Percentiles rank a stretch among this genome's conserved stretches.
phyloP scores from a whole-genome alignment of 2,113 vertebrate genomes.

The Gymnarchus niloticus region DNA sequence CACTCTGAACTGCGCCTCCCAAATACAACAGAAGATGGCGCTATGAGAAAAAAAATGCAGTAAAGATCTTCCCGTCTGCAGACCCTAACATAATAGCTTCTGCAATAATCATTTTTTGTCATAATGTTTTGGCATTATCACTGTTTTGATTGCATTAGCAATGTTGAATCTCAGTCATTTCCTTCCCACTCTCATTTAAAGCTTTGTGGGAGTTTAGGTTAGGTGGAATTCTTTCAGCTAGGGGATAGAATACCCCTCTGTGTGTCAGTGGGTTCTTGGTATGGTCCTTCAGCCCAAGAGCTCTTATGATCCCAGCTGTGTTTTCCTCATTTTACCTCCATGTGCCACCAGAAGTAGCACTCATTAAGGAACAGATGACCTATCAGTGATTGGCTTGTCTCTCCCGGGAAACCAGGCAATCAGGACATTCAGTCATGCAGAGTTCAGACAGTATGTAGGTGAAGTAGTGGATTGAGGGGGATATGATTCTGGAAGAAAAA shows the following conservation, averaged over 20 bases:
- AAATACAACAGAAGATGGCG: conserved; percentile 18
- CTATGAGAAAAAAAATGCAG: not conserved
- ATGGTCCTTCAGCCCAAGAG: not conserved
- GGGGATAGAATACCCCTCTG: not conserved
- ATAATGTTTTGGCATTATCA: not conserved
- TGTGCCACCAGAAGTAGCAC: not conserved
- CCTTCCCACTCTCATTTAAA: not conserved
- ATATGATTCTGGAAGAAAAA: not conserved
- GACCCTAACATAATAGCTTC: not conserved
- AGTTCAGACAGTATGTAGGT: not conserved
- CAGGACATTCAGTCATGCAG: not conserved
- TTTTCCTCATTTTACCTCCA: not conserved
- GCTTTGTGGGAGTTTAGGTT: not conserved
- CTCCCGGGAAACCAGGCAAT: not conserved
- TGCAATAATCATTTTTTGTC: not conserved
- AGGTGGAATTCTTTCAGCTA: not conserved
- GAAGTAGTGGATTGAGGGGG: not conserved
- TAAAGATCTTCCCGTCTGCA: not conserved
- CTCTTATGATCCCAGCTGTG: not conserved
- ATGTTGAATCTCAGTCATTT: not conserved
- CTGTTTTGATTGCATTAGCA: not conserved
- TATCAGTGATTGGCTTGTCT: not conserved
- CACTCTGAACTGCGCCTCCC: not conserved
- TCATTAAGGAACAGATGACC: not conserved
- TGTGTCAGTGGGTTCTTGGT: not conserved